Base-by-base conservation (phyloP, 92 coral and sea anemone genomes). In the Palythoa caribaeorum region DNA sequence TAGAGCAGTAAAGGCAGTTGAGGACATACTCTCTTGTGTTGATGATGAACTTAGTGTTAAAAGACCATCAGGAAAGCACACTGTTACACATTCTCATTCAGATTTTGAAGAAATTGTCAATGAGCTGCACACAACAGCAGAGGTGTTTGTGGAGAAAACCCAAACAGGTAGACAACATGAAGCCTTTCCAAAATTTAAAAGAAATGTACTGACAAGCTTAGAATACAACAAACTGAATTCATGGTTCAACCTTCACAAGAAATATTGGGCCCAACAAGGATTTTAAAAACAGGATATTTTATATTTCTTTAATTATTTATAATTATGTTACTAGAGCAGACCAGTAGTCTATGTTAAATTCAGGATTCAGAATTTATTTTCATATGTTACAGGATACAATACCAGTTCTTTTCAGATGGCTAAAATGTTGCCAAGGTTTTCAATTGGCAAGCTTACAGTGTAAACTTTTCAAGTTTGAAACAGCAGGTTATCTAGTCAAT, bases 31-130 rank as follows among this genome's bases (percentile, higher is more conserved):
- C 1, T 53, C 76, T 12, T 44, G 86, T n/a, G 70, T 92, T 55
- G 97, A 94, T 73, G 75, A 77, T 11, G 90, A 90, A 37, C 87
- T 92, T 38, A 48, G 60, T 17, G 84, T 85, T 38, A 84, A 44
- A n/a, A 53, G 68, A 76, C 93, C 97, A 78, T 85, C 92, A 40
- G 93, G 92, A 6, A 79, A 84, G n/a, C 97, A 92, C 84, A 92
- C 83, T 12, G 87, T 68, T 11, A 75, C 72, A 40, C 36, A 84
- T 9, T 87, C 91, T 69, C 44, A 87, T 37, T 40, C 63, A 63
- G 96, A 94, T 62, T 92, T 94, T 87, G 87, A 78, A 39, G 17
- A 70, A 3, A 66, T 94, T 75, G 93, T 89, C 28, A 87, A 83
- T n/a, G 94, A 94, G 79, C 78, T 94, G 15, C 85, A 87, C 57